Percentiles rank a stretch among this genome's conserved stretches.
Conservation (phyloP, 2,888 invertebrate species). For the Gastrophysa polygoni region DNA sequence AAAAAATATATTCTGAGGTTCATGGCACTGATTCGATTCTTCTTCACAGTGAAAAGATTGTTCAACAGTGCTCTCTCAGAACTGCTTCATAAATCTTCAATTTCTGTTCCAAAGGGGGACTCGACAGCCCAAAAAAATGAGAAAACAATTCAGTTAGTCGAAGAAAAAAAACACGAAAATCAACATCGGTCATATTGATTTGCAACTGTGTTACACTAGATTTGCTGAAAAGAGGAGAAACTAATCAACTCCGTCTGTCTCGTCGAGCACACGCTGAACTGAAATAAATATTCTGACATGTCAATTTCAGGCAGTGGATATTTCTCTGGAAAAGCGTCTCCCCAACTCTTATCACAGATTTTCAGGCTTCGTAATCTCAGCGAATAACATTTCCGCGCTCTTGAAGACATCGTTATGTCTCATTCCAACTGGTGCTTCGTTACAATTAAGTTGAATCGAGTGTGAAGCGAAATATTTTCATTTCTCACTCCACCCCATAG, state of each 20-base stretch:
- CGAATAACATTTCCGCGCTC: not conserved
- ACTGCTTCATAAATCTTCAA: too few species aligned
- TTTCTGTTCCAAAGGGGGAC: too few species aligned
- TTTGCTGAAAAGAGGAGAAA: slow-evolving; percentile 4
- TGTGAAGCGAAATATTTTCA: not conserved
- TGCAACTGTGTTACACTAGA: too few species aligned
- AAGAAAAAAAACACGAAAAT: too few species aligned
- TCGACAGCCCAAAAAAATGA: too few species aligned
- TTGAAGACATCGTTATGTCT: not conserved
- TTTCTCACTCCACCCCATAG: not conserved
- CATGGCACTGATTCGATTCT: too few species aligned
- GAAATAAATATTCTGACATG: not conserved
- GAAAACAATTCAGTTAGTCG: too few species aligned
- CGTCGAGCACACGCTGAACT: not conserved
- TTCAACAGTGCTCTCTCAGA: too few species aligned
- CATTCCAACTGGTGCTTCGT: not conserved
- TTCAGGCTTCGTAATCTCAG: slow-evolving; percentile 6
- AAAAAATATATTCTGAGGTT: too few species aligned
- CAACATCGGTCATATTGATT: too few species aligned
- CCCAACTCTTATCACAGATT: slow-evolving; percentile 6
- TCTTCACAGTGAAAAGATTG: too few species aligned
- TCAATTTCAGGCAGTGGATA: not conserved
- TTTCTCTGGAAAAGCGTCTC: not conserved
- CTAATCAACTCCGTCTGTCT: too few species aligned
- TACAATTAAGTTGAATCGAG: not conserved